Evolutionary conservation across 2,113 vertebrate species (phyloP), one percentile per base, ranked within the genome.

Genomic region (Odobenus rosmarus): DNA sequence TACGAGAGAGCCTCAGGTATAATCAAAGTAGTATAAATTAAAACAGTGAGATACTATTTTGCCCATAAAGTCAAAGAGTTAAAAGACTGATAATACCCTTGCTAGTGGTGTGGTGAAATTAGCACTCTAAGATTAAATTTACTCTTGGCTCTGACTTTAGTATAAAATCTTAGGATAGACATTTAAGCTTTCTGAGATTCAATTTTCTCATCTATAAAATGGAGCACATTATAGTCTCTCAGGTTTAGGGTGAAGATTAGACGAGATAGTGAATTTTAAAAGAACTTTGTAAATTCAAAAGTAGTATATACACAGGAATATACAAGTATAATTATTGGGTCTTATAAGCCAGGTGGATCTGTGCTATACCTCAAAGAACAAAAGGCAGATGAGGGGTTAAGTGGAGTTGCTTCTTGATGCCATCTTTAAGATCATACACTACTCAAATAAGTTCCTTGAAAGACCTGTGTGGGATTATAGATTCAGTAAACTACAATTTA

Each of bases 141-240:
- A 79, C 18, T 82, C 51, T 3, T 46, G 13, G n/a, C 42, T 91
- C 55, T 94, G 36, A 92, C 23, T 64, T 49, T 26, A 67, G 24
- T 49, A 26, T 95, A 72, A 72, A 72, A 72, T 90, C 46, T 31
- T 86, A 89, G 16, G 46, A 55, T 82, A 89, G 16, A 12, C 67
- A 83, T 64, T 42, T 64, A 83, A 86, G 23, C 18, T 57, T 89
- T 76, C n/a, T 87, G 24, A 92, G 36, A 36, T 53, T 90, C 46
- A 53, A 11, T 81, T 69, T 96, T 86, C 28, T 95, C 53, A 67
- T 83, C 51, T 92, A 10, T 94, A 79, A 95, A 42, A 36, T 82
- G 74, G 76, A 79, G 23, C 2, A 21, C 28, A 36, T 36, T 28
- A 76, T 62, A 67, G 36, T 86, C 33, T 93, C 18, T 16, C 13